phyloP scores from a whole-genome alignment of 1,140 invertebrate genomes.

The Mesaphorura yosii region DNA sequence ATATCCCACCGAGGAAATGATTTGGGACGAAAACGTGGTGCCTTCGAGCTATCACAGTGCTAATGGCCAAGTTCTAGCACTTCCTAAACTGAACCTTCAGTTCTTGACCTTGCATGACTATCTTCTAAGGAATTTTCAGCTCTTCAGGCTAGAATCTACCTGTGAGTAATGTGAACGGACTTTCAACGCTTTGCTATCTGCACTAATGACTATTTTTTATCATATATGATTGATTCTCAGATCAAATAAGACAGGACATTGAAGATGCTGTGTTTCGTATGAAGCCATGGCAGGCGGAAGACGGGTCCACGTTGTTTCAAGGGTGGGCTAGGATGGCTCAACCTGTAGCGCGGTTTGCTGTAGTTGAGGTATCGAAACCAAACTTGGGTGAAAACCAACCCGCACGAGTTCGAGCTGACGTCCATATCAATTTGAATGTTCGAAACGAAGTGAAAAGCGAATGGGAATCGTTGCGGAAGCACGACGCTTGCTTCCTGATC shows the following conservation, averaged over 20 bases:
- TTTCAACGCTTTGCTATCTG: constrained; percentile 12
- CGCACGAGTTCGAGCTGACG: constrained; percentile 83
- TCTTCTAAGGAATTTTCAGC: constrained; percentile 89
- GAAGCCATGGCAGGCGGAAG: constrained; percentile 85
- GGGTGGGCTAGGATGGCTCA: constrained; percentile 95
- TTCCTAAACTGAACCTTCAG: constrained; percentile 96
- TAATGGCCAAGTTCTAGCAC: constrained; percentile 74
- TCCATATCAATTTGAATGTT: constrained; percentile 82
- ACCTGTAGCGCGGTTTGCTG: constrained; percentile 79
- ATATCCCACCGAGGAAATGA: constrained; percentile 94
- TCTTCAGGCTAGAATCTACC: constrained; percentile 95
- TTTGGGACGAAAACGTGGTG: constrained; percentile 99
- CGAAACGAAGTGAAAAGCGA: constrained; percentile 83
- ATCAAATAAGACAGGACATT: constrained; percentile 97
- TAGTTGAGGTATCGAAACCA: constrained; percentile 86
- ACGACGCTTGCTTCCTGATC: constrained; percentile 94
- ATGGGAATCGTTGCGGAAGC: constrained; percentile 93
- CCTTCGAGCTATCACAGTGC: constrained; percentile 94
- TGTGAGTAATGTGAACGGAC: constrained; percentile 50
- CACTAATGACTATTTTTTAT: constrained; percentile 11
- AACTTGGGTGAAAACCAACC: constrained; percentile 88
- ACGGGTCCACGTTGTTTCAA: constrained; percentile 75
- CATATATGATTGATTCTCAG: constrained; percentile 38
- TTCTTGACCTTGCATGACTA: constrained; percentile 98
- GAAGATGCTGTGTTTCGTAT: constrained; percentile 89